Percentiles rank a stretch among this genome's conserved stretches.
Evolutionary conservation across 2,888 invertebrate genomes (phyloP).

Genomic region (Hanleya hanleyi): DNA sequence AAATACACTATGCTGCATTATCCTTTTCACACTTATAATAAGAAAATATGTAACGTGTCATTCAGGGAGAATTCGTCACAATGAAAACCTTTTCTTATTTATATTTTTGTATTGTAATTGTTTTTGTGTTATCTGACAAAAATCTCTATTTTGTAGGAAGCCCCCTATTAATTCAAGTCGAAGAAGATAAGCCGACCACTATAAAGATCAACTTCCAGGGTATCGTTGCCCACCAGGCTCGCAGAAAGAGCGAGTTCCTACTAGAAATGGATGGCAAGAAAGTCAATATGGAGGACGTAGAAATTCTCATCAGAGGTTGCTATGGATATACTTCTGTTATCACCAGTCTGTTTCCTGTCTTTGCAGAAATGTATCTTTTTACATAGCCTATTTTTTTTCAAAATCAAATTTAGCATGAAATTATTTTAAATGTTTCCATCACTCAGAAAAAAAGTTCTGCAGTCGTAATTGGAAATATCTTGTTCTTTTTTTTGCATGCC

Average conservation of each 20-base stretch:
- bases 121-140: not conserved
- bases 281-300: constrained; percentile 49
- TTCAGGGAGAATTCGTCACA: not conserved
- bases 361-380: not conserved
- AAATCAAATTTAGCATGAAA: too few species aligned
- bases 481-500: too few species aligned
- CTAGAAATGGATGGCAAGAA: constrained; percentile 52
- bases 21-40: too few species aligned
- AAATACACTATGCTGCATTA: too few species aligned
- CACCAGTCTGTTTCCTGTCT: not conserved
- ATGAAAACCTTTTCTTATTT: not conserved
- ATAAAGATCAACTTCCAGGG: constrained; percentile 47
- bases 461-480: too few species aligned
- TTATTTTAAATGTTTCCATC: too few species aligned
- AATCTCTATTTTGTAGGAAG: constrained; percentile 49
- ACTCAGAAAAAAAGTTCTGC: too few species aligned
- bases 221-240: not conserved
- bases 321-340: not conserved
- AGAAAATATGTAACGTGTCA: too few species aligned
- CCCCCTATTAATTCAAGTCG: constrained; percentile 56
- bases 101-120: not conserved
- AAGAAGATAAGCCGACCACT: constrained; percentile 44
- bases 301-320: constrained; percentile 61
- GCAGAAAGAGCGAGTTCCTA: constrained; percentile 41
- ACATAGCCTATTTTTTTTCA: too few species aligned